These are phyloP conservation scores for Eupithecia subfuscata DNA, from an alignment of 2,888 invertebrate species.

Conservation along the genomic window DNA sequence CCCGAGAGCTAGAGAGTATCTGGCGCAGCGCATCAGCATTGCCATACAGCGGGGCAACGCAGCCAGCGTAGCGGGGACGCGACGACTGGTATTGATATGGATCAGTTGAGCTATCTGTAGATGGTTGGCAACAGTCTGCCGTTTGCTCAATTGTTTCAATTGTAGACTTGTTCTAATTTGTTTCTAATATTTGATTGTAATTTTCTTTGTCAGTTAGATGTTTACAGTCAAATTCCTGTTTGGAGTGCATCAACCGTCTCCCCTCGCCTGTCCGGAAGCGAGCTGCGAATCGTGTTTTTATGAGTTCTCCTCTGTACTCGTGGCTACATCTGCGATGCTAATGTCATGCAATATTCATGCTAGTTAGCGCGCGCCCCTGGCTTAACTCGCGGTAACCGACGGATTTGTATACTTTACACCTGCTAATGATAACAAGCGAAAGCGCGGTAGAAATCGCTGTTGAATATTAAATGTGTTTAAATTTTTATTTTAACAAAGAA, in stretches of 20 bases:
- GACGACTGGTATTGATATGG: too few relatives aligned
- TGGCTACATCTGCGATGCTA: slow-evolving; percentile 26
- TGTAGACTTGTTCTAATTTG: too few relatives aligned
- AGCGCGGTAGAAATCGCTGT: not conserved
- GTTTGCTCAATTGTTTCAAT: too few relatives aligned
- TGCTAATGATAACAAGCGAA: not conserved
- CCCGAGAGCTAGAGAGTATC: too few relatives aligned
- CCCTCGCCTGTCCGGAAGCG: not conserved
- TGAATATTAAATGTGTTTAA: not conserved
- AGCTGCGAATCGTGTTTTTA: slow-evolving; percentile 23
- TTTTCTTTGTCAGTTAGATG: too few relatives aligned
- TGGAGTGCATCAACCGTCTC: not conserved
- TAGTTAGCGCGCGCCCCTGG: slow-evolving; percentile 17
- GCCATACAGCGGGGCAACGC: too few relatives aligned
- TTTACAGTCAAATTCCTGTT: not conserved
- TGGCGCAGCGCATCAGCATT: too few relatives aligned
- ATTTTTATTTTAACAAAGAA: too few relatives aligned
- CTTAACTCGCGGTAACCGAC: not conserved
- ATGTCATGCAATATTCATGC: slow-evolving; percentile 36
- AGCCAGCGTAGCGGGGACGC: too few relatives aligned
- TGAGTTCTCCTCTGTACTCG: slow-evolving; percentile 16
- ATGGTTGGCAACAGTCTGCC: too few relatives aligned
- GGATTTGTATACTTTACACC: not conserved
- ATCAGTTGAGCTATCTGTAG: too few relatives aligned
- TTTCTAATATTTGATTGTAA: too few relatives aligned